A percentile compares a stretch with the other conserved stretches of the same genome.
Conservation (phyloP, 2,113 vertebrate species). For the Mungos mungo region DNA sequence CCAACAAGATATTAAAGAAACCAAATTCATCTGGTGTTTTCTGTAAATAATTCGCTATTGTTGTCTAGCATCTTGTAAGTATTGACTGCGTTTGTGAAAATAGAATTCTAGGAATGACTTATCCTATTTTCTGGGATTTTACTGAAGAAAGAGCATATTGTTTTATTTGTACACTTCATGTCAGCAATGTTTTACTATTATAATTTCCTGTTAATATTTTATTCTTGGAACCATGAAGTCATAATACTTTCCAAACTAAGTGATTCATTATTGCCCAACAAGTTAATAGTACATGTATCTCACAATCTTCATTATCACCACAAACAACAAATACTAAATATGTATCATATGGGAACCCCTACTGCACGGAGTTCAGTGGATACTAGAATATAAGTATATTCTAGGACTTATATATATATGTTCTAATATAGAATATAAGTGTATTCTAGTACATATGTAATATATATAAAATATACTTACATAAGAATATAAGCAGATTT, state of each 20-base stretch:
- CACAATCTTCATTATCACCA: background rate
- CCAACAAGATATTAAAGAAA: conserved; percentile 62
- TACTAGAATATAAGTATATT: background rate
- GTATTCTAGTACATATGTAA: no score
- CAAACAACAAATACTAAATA: background rate
- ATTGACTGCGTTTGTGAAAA: conserved; percentile 43
- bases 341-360: background rate
- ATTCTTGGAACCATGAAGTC: background rate
- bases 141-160: conserved; percentile 17
- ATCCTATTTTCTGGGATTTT: conserved; percentile 36
- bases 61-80: conserved; percentile 52
- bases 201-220: conserved; percentile 36
- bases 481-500: no score
- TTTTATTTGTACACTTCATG: conserved; percentile 7
- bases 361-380: background rate
- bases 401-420: no score
- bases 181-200: conserved; percentile 26
- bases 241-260: conserved; percentile 23
- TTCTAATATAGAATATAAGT: no score
- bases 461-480: no score
- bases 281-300: background rate
- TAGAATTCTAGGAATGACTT: conserved; percentile 41
- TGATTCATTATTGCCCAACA: conserved; percentile 11
- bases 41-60: conserved; percentile 60
- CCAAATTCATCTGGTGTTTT: conserved; percentile 70